These are phyloP conservation scores for Glaucomys volans DNA, from an alignment of 2,113 vertebrate species.

Conservation along the genomic window DNA sequence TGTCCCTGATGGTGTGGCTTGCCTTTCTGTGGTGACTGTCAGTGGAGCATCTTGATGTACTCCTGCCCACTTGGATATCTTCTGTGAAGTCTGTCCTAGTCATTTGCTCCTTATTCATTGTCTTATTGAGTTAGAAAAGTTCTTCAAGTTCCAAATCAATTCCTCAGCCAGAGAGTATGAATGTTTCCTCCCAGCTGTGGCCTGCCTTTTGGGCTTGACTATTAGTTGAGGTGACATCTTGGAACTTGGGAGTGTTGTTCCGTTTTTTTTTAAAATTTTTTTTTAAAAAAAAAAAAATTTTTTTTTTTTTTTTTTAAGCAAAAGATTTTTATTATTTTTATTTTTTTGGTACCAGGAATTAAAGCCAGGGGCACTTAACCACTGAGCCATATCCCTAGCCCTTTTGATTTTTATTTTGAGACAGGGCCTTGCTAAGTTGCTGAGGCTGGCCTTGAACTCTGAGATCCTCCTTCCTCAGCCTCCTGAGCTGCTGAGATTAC, in stretches of 20 bases:
- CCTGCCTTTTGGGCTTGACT: neutral
- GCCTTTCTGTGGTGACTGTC: neutral
- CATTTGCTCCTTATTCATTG: neutral
- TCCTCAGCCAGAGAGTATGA: neutral
- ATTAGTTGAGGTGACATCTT: neutral
- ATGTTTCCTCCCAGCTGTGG: neutral
- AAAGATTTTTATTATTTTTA: neutral
- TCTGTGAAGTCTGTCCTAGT: neutral
- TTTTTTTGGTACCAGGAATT: no score
- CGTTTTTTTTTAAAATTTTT: neutral
- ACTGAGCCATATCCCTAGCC: no score
- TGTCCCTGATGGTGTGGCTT: neutral
- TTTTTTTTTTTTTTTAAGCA: neutral
- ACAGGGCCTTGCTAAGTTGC: no score
- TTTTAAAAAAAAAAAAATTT: slow-evolving; percentile 44
- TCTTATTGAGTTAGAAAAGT: neutral
- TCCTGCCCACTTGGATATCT: neutral
- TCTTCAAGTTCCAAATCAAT: neutral
- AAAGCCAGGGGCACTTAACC: no score
- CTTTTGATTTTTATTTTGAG: no score
- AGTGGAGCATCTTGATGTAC: neutral
- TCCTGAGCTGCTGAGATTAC: no score
- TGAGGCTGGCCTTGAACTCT: no score
- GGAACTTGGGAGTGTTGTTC: neutral
- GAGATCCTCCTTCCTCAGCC: no score